Conservation (phyloP, 2,113 vertebrate genomes). For the Mugil cephalus region DNA sequence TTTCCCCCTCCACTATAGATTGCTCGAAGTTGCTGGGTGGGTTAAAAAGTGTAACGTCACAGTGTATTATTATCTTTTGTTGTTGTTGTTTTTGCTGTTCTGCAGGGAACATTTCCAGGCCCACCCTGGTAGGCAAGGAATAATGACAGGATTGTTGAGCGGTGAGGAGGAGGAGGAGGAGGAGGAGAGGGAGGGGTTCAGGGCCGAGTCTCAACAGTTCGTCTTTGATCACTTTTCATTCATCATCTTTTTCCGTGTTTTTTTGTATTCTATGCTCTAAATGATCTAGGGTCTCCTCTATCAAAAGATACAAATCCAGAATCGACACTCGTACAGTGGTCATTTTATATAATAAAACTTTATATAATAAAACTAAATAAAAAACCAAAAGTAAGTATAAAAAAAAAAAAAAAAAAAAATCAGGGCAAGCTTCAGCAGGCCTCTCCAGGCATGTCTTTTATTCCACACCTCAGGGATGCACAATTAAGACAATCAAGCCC, state of each 20-base stretch:
- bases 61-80: slow-evolving; percentile 68
- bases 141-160: slow-evolving; percentile 78
- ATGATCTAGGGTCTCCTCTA: neutral
- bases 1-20: slow-evolving; percentile 1
- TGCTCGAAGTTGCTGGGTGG: neutral
- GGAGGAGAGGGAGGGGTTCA: slow-evolving; percentile 49
- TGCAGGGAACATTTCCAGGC: slow-evolving; percentile 74
- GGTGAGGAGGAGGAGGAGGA: slow-evolving; percentile 32
- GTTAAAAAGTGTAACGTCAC: slow-evolving; percentile 38
- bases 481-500: too few relatives aligned
- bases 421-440: too few relatives aligned
- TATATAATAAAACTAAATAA: too few relatives aligned
- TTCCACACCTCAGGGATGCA: too few relatives aligned
- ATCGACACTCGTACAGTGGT: too few relatives aligned
- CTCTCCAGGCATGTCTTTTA: too few relatives aligned
- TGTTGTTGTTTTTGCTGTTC: slow-evolving; percentile 72
- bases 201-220: slow-evolving; percentile 40
- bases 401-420: too few relatives aligned
- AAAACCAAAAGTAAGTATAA: too few relatives aligned
- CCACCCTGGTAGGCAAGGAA: slow-evolving; percentile 68
- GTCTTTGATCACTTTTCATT: slow-evolving; percentile 36
- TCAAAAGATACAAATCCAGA: neutral
- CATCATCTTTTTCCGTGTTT: neutral
- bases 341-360: too few relatives aligned
- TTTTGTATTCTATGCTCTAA: slow-evolving; percentile 7